These are phyloP conservation scores for Caenorhabditis doughertyi DNA, from an alignment of 2,888 invertebrate species.

Conservation along the genomic window DNA sequence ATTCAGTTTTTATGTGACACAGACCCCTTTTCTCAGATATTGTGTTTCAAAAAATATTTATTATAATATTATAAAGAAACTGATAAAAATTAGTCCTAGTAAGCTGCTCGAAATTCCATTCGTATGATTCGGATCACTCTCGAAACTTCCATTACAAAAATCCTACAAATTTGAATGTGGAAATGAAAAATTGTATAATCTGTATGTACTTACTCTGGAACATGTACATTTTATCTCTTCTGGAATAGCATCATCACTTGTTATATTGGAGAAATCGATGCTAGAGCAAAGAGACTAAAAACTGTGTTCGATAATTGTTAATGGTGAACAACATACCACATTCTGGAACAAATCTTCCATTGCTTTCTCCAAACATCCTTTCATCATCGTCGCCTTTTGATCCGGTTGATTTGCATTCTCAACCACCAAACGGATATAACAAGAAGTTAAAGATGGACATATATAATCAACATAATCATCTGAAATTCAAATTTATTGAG, in stretches of 20 bases:
- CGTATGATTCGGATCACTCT: constrained; percentile 43
- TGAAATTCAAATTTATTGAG: neutral
- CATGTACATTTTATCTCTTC: constrained; percentile 50
- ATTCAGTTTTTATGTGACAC: constrained; percentile 52
- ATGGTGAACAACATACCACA: constrained; percentile 18
- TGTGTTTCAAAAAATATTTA: constrained; percentile 3
- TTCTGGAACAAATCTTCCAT: constrained; percentile 40
- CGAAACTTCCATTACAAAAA: constrained; percentile 61
- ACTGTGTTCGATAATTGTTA: neutral
- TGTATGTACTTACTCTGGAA: constrained; percentile 17
- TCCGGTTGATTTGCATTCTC: constrained; percentile 39
- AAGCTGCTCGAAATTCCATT: neutral
- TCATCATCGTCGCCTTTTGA: constrained; percentile 36
- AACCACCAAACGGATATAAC: constrained; percentile 42
- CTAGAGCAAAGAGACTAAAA: constrained; percentile 50
- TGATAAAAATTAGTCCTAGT: constrained; percentile 10
- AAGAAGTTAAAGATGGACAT: constrained; percentile 50
- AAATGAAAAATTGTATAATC: neutral
- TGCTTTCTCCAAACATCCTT: constrained; percentile 56
- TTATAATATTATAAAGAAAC: constrained; percentile 18
- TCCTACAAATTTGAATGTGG: constrained; percentile 37
- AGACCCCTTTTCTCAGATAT: neutral
- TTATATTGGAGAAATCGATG: constrained; percentile 57
- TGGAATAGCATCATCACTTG: constrained; percentile 34
- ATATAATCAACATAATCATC: constrained; percentile 58